phyloP scores from a whole-genome alignment of 2,888 invertebrate species.

The Cerastis leucographa region DNA sequence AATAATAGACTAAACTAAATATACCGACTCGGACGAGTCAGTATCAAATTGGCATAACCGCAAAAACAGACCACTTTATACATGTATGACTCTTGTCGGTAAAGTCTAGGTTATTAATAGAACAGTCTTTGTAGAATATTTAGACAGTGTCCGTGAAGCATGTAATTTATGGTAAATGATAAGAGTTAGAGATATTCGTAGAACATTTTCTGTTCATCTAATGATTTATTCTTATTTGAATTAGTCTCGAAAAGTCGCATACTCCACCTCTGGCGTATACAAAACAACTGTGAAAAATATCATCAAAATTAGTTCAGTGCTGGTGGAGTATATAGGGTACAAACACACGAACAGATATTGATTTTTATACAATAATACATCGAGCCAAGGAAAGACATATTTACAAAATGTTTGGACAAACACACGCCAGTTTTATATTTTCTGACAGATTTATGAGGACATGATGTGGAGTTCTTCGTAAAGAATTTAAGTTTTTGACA shows the following conservation, averaged over 20 bases:
- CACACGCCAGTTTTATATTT: background rate
- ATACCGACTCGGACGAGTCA: too few species aligned
- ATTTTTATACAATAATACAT: background rate
- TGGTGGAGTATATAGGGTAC: too few species aligned
- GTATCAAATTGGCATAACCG: too few species aligned
- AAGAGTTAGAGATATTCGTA: background rate
- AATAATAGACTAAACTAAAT: too few species aligned
- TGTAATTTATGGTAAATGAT: constrained; percentile 11
- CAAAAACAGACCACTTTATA: background rate
- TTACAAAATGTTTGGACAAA: background rate
- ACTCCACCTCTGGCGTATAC: background rate
- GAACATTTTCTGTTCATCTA: constrained; percentile 1
- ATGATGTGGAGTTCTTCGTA: background rate
- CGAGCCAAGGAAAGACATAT: constrained; percentile 3
- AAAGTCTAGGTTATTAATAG: background rate
- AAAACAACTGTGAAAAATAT: too few species aligned
- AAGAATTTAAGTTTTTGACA: background rate
- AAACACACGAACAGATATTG: too few species aligned
- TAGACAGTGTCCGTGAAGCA: background rate
- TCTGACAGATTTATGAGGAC: background rate
- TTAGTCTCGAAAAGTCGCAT: background rate
- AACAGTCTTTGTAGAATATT: background rate
- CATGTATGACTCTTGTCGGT: background rate
- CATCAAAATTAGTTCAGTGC: too few species aligned
- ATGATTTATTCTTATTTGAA: constrained; percentile 20